Evolutionary conservation across 2,797 vertebrate species (phyloP).

Genomic region (Dryobates pubescens): DNA sequence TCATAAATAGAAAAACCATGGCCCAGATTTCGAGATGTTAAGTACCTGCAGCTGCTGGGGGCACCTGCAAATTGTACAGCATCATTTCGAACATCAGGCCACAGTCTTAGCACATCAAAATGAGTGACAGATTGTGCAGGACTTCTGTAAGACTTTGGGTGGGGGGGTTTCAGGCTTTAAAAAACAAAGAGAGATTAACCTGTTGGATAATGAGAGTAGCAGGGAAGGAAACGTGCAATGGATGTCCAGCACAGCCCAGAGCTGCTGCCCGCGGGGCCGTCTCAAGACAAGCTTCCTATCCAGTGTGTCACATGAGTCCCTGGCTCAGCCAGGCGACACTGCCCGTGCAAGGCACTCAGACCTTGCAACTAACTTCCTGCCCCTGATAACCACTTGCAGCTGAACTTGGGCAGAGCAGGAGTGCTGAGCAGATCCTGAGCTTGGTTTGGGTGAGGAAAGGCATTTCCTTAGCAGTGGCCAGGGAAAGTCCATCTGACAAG

Average conservation of each 20-base stretch:
- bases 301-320: neutral
- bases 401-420: neutral
- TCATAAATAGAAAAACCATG: slow-evolving; percentile 23
- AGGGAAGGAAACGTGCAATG: neutral
- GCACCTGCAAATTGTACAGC: neutral
- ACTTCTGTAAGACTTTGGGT: neutral
- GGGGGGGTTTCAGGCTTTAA: neutral
- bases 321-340: neutral
- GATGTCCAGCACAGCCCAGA: neutral
- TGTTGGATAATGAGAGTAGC: neutral
- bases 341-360: neutral
- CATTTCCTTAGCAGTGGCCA: neutral
- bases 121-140: neutral
- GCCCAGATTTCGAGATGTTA: neutral
- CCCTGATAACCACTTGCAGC: neutral
- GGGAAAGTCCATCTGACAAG: neutral
- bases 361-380: neutral
- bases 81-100: neutral
- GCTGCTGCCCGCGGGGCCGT: neutral
- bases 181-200: neutral
- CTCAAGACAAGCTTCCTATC: neutral
- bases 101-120: neutral
- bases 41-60: neutral
- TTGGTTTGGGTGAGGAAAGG: neutral
- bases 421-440: neutral